phyloP scores from a whole-genome alignment of 2,797 vertebrate genomes.

The Tympanoctomys barrerae region DNA sequence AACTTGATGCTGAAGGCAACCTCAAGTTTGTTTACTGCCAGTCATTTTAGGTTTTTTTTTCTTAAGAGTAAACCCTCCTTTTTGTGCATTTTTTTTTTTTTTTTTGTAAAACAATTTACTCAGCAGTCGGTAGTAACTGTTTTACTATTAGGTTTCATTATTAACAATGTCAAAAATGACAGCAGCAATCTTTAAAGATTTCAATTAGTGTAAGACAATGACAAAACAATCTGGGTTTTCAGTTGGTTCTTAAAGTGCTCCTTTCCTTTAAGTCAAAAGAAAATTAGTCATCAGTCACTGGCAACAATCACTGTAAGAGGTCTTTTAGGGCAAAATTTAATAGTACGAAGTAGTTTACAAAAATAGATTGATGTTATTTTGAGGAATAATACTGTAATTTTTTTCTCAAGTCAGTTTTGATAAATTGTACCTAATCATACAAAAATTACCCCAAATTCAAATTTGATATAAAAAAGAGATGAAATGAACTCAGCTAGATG shows the following conservation, averaged over 20 bases:
- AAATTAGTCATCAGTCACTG: slow-evolving; percentile 88
- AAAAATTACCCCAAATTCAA: slow-evolving; percentile 90
- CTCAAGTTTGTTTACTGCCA: slow-evolving; percentile 86
- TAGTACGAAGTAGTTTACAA: slow-evolving; percentile 89
- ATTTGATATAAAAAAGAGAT: slow-evolving; percentile 90
- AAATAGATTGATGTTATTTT: slow-evolving; percentile 90
- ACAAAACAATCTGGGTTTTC: slow-evolving; percentile 84
- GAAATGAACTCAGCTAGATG: slow-evolving; percentile 88
- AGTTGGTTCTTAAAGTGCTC: slow-evolving; percentile 89
- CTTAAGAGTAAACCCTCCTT: slow-evolving; percentile 71
- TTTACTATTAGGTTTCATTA: slow-evolving; percentile 86
- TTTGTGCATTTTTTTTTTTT: slow-evolving; percentile 75
- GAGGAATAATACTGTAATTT: slow-evolving; percentile 87
- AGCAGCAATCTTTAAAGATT: slow-evolving; percentile 87
- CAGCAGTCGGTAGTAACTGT: slow-evolving; percentile 81
- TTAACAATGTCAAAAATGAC: slow-evolving; percentile 83
- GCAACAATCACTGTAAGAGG: slow-evolving; percentile 87
- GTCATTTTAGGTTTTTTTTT: slow-evolving; percentile 73
- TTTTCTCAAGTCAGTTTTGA: slow-evolving; percentile 87
- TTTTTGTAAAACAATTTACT: slow-evolving; percentile 83
- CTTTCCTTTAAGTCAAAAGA: slow-evolving; percentile 87
- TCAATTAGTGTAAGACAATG: slow-evolving; percentile 88
- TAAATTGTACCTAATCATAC: slow-evolving; percentile 90
- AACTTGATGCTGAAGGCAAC: slow-evolving; percentile 76
- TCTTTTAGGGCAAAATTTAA: slow-evolving; percentile 89